These are phyloP conservation scores for Pseudorasbora parva DNA, from an alignment of 2,113 vertebrate species.

Conservation along the genomic window DNA sequence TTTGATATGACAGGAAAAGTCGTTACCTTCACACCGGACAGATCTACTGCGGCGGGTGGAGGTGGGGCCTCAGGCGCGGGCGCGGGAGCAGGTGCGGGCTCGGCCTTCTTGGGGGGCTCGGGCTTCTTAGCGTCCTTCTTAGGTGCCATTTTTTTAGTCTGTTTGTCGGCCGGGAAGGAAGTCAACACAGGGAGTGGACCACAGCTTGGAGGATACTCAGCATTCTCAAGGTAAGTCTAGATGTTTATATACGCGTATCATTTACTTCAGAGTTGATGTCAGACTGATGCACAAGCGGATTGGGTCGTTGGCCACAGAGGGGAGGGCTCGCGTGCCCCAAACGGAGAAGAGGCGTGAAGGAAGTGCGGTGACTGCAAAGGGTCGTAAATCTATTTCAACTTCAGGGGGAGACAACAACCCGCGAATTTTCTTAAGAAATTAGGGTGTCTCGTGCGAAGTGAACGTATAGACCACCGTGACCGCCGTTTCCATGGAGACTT, in stretches of 20 bases:
- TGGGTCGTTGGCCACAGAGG: constrained; percentile 66
- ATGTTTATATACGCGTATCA: constrained; percentile 78
- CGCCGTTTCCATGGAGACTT: background rate
- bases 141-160: constrained; percentile 74
- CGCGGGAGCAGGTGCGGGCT: constrained; percentile 60
- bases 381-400: background rate
- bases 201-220: constrained; percentile 75
- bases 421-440: background rate
- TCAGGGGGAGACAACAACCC: background rate
- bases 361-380: background rate
- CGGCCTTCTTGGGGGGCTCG: constrained; percentile 68
- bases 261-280: constrained; percentile 68
- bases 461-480: background rate
- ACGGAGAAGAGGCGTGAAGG: constrained; percentile 64
- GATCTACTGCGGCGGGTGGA: constrained; percentile 64
- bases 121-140: constrained; percentile 82
- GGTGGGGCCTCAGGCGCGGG: constrained; percentile 65
- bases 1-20: background rate
- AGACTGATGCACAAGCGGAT: constrained; percentile 62
- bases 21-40: constrained; percentile 78
- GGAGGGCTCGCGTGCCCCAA: constrained; percentile 69
- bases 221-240: constrained; percentile 64
- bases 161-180: constrained; percentile 58
- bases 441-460: background rate
- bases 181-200: constrained; percentile 70